Base-by-base conservation (phyloP, 2,888 invertebrate species). In the Autographa pulchrina region DNA sequence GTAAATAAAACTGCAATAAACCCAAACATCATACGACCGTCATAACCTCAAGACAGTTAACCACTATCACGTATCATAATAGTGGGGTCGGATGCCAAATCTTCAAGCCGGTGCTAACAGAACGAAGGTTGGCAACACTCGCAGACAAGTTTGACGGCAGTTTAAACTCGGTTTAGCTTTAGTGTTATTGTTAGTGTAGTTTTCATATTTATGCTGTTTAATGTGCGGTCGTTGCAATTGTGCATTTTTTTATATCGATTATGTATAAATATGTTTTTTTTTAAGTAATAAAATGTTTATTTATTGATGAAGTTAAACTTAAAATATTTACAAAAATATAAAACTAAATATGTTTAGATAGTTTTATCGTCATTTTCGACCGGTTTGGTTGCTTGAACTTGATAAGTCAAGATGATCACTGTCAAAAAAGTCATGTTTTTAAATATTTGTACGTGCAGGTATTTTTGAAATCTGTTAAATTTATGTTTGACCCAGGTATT, bases 91-190 rank as follows among this genome's bases (percentile, higher is more conserved):
- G 68, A 25, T 83, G 82, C 82, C 82, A 82, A 82, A 58, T 70
- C 78, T 74, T 73, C 69, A 59, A 43, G 70, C 70, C 64, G 52
- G 63, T 73, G 71, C 73, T 75, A 78, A 81, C 65, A 69, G 70
- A 18, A 11, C 41, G 6, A 58, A 38, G 62, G 52, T 81, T 83
- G 84, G 82, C 83, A 82, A 61, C 72, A 52, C 43, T 13, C 54
- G n/a, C 70, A n/a, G 18, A 56, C 64, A 70, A 82, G 72, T 83
- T 80, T 60, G 63, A 74, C 69, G 60, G 61, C 74, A 75, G 70
- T 69, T 73, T 65, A 52, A 64, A 56, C 75, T 62, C 69, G 48
- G 60, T 80, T 75, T 70, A 75, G 70, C 52, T 83, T 82, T 75
- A 82, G 74, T 70, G 60, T 25, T 63, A 43, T 69, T 70, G 54